A percentile compares a stretch with the other conserved stretches of the same genome.
Evolutionary conservation across 2,113 vertebrate species (phyloP).

Genomic region (Stictonetta naevosa): DNA sequence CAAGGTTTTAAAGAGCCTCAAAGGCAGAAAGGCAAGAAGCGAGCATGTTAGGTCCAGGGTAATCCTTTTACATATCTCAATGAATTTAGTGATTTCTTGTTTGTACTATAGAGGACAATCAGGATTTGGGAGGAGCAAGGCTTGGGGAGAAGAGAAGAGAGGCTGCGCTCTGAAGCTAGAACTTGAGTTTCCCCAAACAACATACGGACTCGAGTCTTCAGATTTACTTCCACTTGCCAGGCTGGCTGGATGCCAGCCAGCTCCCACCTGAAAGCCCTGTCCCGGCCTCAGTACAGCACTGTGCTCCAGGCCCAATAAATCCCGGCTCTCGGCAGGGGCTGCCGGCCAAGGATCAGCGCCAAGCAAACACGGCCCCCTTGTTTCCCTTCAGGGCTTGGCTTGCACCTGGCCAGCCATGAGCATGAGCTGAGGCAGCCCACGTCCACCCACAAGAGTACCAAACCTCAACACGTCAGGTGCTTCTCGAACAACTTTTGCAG

Average conservation of each 20-base stretch:
- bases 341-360: not conserved
- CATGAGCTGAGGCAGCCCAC: not conserved
- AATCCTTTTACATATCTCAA: not conserved
- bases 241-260: not conserved
- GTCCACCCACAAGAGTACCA: not conserved
- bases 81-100: not conserved
- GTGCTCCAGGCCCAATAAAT: not conserved
- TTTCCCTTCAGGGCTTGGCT: not conserved
- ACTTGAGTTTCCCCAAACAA: not conserved
- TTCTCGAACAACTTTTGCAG: not conserved
- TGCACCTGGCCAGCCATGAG: not conserved
- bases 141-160: not conserved
- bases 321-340: not conserved
- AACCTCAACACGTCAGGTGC: not conserved
- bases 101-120: not conserved
- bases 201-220: not conserved
- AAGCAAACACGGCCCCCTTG: not conserved
- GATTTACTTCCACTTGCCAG: not conserved
- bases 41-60: not conserved
- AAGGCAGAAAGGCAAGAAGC: not conserved
- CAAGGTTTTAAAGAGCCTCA: not conserved
- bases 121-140: not conserved
- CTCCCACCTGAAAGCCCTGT: not conserved
- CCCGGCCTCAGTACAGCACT: not conserved
- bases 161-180: not conserved